A percentile compares a stretch with the other conserved stretches of the same genome.
These are phyloP conservation scores for Gymnodraco acuticeps DNA, from an alignment of 2,797 vertebrate species.

Conservation along the genomic window DNA sequence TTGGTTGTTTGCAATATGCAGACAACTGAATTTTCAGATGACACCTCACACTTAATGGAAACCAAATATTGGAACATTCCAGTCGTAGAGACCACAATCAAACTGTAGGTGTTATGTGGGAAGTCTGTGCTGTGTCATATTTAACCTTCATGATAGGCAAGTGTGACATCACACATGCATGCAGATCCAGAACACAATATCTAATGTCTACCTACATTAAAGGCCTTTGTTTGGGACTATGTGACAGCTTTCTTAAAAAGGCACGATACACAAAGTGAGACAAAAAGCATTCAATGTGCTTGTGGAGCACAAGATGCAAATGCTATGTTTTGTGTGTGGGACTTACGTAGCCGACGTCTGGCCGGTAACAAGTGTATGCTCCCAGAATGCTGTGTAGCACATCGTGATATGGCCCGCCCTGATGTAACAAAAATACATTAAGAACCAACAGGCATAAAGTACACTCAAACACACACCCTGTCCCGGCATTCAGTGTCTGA, in stretches of 20 bases:
- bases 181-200: no score
- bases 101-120: conserved; percentile 11
- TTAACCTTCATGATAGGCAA: neutral
- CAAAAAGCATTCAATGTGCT: neutral
- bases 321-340: conserved; percentile 1
- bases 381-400: conserved; percentile 96
- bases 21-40: neutral
- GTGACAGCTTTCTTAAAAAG: neutral
- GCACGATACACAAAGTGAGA: neutral
- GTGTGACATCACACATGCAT: neutral
- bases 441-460: conserved; percentile 1
- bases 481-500: no score
- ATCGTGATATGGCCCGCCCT: conserved; percentile 97
- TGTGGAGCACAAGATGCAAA: neutral
- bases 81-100: neutral
- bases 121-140: neutral
- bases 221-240: neutral
- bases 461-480: neutral
- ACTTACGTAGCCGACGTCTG: conserved; percentile 98
- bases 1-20: neutral
- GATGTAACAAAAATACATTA: conserved; percentile 12
- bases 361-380: conserved; percentile 97
- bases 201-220: neutral
- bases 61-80: neutral
- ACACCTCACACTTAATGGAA: neutral